Evolutionary conservation across 1,140 invertebrate genomes (phyloP).

Genomic region (Euborellia annulipes): DNA sequence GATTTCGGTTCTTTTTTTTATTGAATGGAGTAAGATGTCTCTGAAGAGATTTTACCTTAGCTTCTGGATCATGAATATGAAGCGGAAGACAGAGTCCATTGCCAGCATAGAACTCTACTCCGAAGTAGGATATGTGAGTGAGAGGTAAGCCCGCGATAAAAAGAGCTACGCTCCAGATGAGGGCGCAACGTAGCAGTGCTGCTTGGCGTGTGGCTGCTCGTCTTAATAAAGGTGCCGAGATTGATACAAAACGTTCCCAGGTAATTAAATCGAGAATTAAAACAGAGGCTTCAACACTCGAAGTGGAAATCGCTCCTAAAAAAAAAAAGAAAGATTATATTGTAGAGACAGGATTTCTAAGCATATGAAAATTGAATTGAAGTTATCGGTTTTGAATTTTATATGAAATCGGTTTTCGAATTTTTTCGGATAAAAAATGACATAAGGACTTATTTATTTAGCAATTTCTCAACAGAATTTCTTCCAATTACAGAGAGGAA

Average conservation of each 20-base stretch:
- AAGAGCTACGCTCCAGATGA: constrained; percentile 32
- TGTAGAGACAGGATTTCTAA: no score
- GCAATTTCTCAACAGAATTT: no score
- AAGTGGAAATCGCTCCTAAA: constrained; percentile 44
- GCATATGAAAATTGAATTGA: no score
- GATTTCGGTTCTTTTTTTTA: no score
- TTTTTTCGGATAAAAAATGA: no score
- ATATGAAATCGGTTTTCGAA: no score
- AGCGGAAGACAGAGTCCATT: constrained; percentile 45
- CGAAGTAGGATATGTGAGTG: constrained; percentile 28
- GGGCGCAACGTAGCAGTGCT: constrained; percentile 18
- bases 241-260: constrained; percentile 41
- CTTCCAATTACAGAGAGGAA: no score
- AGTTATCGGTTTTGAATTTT: no score
- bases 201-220: constrained; percentile 27
- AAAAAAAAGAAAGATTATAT: no score
- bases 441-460: no score
- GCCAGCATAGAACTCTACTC: constrained; percentile 38
- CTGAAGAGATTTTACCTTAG: constrained; percentile 31
- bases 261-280: constrained; percentile 45
- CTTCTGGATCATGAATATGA: constrained; percentile 43
- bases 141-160: constrained; percentile 36
- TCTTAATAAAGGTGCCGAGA: constrained; percentile 35
- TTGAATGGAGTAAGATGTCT: no score
- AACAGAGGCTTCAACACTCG: constrained; percentile 47